Conservation (phyloP, 2,113 vertebrate genomes). For the Chauna torquata region DNA sequence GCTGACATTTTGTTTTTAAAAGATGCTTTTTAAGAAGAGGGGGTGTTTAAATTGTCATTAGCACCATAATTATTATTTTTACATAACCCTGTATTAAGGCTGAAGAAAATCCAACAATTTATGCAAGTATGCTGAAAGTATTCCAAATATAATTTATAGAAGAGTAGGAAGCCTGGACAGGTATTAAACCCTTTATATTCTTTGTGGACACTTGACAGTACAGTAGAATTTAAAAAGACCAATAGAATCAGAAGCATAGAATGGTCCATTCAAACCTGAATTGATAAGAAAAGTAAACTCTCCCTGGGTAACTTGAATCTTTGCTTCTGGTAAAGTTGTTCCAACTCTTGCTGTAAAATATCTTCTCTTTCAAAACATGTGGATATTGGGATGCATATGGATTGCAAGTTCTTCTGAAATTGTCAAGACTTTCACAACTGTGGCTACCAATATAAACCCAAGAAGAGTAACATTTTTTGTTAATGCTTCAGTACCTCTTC, state of each 20-base stretch:
- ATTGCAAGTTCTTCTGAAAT: neutral
- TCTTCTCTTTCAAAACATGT: neutral
- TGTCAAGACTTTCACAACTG: neutral
- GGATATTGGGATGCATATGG: neutral
- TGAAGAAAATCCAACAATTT: neutral
- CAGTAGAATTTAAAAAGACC: neutral
- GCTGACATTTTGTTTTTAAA: neutral
- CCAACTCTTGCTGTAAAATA: neutral
- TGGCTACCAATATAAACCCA: neutral
- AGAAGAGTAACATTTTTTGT: neutral
- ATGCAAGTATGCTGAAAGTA: neutral
- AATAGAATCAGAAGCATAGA: neutral
- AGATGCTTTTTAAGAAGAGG: neutral
- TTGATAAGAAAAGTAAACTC: neutral
- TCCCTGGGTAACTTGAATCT: neutral
- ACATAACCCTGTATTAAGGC: neutral
- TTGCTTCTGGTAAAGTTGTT: neutral
- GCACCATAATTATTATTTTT: neutral
- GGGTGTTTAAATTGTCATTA: fast-evolving
- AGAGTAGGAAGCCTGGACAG: neutral
- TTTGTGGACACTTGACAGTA: neutral
- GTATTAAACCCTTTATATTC: neutral
- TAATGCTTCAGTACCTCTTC: neutral
- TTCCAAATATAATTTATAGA: neutral
- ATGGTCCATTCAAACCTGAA: neutral